A percentile compares a stretch with the other conserved stretches of the same genome.
Evolutionary conservation across 2,113 vertebrate species (phyloP).

Genomic region (Gopherus evgoodei): DNA sequence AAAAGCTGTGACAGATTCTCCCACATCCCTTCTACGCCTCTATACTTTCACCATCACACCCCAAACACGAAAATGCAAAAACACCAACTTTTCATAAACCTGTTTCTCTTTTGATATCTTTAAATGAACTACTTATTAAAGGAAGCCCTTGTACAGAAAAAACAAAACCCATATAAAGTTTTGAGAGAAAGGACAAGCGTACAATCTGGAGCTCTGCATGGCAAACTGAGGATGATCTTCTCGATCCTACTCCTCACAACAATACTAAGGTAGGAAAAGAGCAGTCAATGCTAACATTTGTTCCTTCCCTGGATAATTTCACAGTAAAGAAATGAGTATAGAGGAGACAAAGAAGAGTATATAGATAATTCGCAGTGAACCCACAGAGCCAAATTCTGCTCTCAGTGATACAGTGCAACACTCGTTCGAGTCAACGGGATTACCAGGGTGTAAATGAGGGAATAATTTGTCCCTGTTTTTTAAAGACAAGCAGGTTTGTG

Average conservation of each 20-base stretch:
- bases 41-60: neutral
- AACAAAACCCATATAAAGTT: neutral
- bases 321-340: conserved; percentile 23
- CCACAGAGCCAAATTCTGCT: neutral
- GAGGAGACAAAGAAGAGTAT: neutral
- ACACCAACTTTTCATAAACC: accelerated
- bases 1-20: neutral
- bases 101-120: neutral
- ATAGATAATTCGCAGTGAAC: neutral
- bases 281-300: conserved; percentile 32
- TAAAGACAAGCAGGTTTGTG: neutral
- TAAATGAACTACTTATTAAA: neutral
- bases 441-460: neutral
- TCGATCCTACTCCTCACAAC: conserved; percentile 47
- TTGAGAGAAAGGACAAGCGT: neutral
- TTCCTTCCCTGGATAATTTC: neutral
- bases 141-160: neutral
- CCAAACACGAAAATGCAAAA: neutral
- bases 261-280: conserved; percentile 32
- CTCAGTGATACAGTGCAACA: neutral
- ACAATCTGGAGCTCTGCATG: neutral
- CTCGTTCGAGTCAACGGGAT: neutral
- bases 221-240: conserved; percentile 41
- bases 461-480: neutral
- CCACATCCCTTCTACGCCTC: neutral